phyloP scores from a whole-genome alignment of 1,140 invertebrate genomes.

The Notospermus geniculatus region DNA sequence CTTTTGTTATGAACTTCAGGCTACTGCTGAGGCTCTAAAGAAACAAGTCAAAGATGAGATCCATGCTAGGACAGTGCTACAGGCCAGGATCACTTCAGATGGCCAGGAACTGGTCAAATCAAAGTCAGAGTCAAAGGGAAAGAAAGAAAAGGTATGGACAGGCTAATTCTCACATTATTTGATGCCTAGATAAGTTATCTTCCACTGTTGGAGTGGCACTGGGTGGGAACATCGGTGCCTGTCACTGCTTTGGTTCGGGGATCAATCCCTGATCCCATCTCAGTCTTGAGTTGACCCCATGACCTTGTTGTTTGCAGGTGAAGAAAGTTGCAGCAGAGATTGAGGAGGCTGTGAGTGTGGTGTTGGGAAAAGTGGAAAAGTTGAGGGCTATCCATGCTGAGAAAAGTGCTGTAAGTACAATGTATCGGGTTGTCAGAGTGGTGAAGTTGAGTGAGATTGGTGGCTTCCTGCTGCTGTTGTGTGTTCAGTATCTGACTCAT shows the following conservation, averaged over 20 bases:
- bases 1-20: conserved; percentile 24
- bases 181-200: no score
- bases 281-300: no score
- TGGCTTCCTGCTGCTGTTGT: no score
- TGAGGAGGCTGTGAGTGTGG: conserved; percentile 32
- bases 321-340: conserved; percentile 43
- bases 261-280: no score
- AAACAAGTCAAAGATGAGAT: conserved; percentile 52
- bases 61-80: conserved; percentile 42
- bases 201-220: no score
- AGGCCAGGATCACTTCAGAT: conserved; percentile 44
- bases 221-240: no score
- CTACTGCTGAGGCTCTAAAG: conserved; percentile 35
- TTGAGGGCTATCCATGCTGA: conserved; percentile 34
- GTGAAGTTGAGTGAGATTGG: no score
- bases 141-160: conserved; percentile 41
- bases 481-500: no score
- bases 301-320: conserved; percentile 29
- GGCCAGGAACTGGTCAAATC: conserved; percentile 35
- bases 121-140: conserved; percentile 35
- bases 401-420: conserved; percentile 31
- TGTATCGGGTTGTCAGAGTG: no score
- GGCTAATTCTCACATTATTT: neutral
- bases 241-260: no score
- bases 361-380: conserved; percentile 46